phyloP scores from a whole-genome alignment of 2,113 vertebrate species.

The Oreotrochilus melanogaster region DNA sequence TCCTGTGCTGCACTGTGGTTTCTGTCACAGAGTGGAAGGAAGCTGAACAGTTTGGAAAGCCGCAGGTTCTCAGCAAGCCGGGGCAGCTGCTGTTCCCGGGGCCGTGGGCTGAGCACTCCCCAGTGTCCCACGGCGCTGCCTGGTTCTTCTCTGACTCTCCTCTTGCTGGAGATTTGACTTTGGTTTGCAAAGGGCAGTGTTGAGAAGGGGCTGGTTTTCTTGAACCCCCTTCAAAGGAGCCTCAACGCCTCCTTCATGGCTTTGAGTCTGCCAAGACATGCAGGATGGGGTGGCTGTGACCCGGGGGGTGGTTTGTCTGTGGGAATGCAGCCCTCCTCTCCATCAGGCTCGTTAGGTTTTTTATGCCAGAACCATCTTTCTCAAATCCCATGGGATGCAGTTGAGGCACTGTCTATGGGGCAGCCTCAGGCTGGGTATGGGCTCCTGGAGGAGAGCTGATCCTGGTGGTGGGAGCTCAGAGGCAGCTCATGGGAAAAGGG shows the following conservation, averaged over 20 bases:
- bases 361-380: background rate
- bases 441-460: background rate
- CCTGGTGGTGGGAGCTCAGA: background rate
- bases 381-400: background rate
- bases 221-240: background rate
- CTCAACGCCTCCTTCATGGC: rapidly evolving
- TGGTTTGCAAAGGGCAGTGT: background rate
- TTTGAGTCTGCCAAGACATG: background rate
- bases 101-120: rapidly evolving
- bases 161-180: background rate
- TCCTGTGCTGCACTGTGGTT: constrained; percentile 65
- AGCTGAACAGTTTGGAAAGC: constrained; percentile 48
- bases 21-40: constrained; percentile 58
- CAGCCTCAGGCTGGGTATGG: background rate
- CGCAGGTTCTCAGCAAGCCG: background rate
- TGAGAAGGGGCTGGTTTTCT: background rate
- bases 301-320: background rate
- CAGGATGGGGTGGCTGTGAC: background rate
- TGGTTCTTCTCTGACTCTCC: background rate
- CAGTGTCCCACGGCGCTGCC: background rate
- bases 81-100: rapidly evolving
- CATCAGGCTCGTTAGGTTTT: background rate
- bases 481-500: background rate
- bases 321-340: background rate
- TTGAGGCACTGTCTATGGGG: rapidly evolving